Base-by-base conservation (phyloP, 2,888 invertebrate genomes). In the Melieria crassipennis region DNA sequence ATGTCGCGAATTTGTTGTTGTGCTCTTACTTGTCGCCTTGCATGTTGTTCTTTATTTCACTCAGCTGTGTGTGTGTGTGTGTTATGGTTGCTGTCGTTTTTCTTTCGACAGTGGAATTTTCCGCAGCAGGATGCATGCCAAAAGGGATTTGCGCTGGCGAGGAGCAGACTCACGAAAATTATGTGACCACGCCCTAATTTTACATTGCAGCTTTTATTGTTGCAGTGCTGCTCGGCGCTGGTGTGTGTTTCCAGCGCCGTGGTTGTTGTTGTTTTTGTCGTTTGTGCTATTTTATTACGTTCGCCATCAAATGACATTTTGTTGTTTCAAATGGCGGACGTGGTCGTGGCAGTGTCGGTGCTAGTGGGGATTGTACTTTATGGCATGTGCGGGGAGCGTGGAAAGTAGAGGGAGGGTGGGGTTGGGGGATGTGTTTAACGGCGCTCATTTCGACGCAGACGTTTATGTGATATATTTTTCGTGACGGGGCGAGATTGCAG, bases 111-210 rank as follows among this genome's bases (percentile, higher is more conserved):
- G 30, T 2, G 13, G 67, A 13, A 46, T 4, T 5, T 11, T 11
- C 52, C 5, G 52, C 52, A 52, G 52, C 52, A 52, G 50, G 9
- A 50, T 50, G 50, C 50, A 50, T 10, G 11, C 30, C 30, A 57
- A 57, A 6, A 57, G 13, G 5, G 57, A 30, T 30, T 30, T 30
- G 30, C 30, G 30, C 30, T 30, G 30, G 30, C 30, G 57, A 57
- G 30, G n/a, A 16, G 7, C 6, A 9, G 3, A 16, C n/a, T 13
- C 30, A 30, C 30, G 57, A 61, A 52, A 61, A 62, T 67, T 68
- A 58, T 71, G 68, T 68, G 68, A 52, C 71, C 71, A 71, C 71
- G 71, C 71, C 71, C 64, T 71, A 67, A 68, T 71, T 71, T 57
- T 30, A 68, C 50, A 64, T 57, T 63, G 50, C 47, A 52, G 7